These are phyloP conservation scores for Nannospalax galili DNA, from an alignment of 2,113 vertebrate species.

Conservation along the genomic window DNA sequence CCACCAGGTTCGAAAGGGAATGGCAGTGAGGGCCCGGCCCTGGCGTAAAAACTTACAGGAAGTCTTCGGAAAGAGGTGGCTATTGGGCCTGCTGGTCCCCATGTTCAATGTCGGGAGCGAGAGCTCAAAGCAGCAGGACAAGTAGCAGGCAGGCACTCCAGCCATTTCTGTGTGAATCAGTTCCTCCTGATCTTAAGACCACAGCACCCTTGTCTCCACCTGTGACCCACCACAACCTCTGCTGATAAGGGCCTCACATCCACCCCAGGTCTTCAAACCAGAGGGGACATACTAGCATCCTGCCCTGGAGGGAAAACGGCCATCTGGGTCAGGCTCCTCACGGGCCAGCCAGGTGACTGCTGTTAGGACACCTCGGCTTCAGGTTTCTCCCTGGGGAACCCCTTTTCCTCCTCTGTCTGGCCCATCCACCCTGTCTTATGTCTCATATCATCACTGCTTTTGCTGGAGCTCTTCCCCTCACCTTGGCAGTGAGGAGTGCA, in stretches of 20 bases:
- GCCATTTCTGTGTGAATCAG: neutral
- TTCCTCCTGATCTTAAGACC: conserved; percentile 16
- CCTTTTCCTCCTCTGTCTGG: neutral
- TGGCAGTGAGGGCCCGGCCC: conserved; percentile 86
- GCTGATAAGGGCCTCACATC: neutral
- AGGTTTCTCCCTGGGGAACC: neutral
- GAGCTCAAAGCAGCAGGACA: conserved; percentile 81
- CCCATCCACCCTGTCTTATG: neutral
- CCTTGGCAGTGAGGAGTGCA: neutral
- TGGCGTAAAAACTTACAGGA: conserved; percentile 95
- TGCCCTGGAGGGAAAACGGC: neutral
- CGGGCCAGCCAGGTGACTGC: neutral
- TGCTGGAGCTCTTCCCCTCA: neutral
- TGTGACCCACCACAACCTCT: neutral
- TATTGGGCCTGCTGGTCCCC: conserved; percentile 94
- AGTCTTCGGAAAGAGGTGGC: conserved; percentile 96
- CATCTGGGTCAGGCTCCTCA: neutral
- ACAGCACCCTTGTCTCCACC: conserved; percentile 15
- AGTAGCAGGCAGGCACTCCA: conserved; percentile 73
- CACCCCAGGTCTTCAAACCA: neutral
- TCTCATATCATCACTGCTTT: conserved; percentile 2
- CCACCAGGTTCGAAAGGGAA: conserved; percentile 93
- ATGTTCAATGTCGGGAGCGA: conserved; percentile 90
- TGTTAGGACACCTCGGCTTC: neutral
- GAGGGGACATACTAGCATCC: neutral